Evolutionary conservation across 2,113 vertebrate genomes (phyloP), one percentile per base, ranked within the genome.

Genomic region (Eidolon helvum): DNA sequence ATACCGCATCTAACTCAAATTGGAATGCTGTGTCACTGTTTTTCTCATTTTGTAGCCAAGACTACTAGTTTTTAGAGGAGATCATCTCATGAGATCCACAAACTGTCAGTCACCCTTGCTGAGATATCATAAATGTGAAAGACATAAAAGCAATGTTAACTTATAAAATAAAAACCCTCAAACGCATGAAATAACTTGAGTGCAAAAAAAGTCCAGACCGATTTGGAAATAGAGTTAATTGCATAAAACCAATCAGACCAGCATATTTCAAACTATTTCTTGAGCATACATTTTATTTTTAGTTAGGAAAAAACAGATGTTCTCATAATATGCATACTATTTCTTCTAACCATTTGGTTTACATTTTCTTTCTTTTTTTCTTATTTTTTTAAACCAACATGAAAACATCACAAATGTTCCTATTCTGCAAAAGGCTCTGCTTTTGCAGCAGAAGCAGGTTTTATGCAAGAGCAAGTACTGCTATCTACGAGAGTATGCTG

Each of bases 401-500:
- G 18, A 87, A 77, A 87, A n/a, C n/a, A 45, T 26, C 28, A 7
- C 40, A 19, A 92, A 19, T 38, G 89, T 26, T 55, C 53, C 30
- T 69, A 5, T 63, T 82, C 11, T 1, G 48, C 82, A 59, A 61
- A 11, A 80, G 82, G 71, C 82, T 91, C 45, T 72, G 87, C n/a
- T 87, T 83, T 43, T 94, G 75, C 86, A 50, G 82, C 63, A 74
- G 80, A 97, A 92, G 95, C 72, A 96, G 96, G 97, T 92, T 98
- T 98, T 95, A 87, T 97, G 95, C 95, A 88, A 94, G 97, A 89
- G 96, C 97, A 94, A 97, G 98, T 97, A 89, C 85, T 98, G 99
- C 99, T 99, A 99, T 98, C 87, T 98, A 95, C 93, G 98, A 98
- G 98, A 98, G 98, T 82, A 53, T 92, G 97, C 98, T 98, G 99